phyloP scores from a whole-genome alignment of 2,797 vertebrate genomes.

The Hemitrygon akajei region DNA sequence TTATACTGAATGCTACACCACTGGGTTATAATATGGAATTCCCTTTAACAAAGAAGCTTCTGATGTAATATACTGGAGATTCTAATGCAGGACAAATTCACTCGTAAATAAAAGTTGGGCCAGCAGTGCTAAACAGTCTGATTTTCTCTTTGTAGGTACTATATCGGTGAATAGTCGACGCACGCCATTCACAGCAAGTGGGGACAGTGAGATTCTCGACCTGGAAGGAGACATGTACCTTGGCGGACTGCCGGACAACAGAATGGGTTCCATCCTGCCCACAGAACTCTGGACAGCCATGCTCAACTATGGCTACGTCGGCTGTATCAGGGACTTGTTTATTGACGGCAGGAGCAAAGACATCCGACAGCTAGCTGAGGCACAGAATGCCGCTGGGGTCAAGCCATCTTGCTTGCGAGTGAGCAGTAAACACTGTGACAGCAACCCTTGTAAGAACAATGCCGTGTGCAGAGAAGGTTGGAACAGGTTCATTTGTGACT shows the following conservation, averaged over 20 bases:
- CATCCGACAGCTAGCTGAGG: conserved; percentile 90
- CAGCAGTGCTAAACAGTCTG: neutral
- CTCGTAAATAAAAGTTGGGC: neutral
- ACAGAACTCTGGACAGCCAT: conserved; percentile 98
- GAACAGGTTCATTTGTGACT: conserved; percentile 98
- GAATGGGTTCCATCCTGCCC: conserved; percentile 85
- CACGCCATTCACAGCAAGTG: conserved; percentile 90
- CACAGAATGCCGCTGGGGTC: conserved; percentile 87
- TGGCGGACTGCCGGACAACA: conserved; percentile 84
- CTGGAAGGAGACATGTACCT: conserved; percentile 96
- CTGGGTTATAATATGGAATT: neutral
- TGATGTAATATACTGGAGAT: neutral
- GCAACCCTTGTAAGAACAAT: conserved; percentile 89
- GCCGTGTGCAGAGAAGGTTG: conserved; percentile 92
- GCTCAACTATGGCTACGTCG: conserved; percentile 96
- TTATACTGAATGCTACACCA: neutral
- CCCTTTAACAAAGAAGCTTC: neutral
- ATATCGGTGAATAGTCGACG: conserved; percentile 96
- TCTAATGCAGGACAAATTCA: neutral
- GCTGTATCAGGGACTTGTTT: conserved; percentile 92
- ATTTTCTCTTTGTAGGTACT: conserved; percentile 64
- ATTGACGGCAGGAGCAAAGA: conserved; percentile 95
- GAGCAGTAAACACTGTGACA: conserved; percentile 86
- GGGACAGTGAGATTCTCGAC: conserved; percentile 94
- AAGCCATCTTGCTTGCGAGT: conserved; percentile 88